A percentile compares a stretch with the other conserved stretches of the same genome.
Evolutionary conservation across 2,113 vertebrate genomes (phyloP).

Genomic region (Stegastes partitus): DNA sequence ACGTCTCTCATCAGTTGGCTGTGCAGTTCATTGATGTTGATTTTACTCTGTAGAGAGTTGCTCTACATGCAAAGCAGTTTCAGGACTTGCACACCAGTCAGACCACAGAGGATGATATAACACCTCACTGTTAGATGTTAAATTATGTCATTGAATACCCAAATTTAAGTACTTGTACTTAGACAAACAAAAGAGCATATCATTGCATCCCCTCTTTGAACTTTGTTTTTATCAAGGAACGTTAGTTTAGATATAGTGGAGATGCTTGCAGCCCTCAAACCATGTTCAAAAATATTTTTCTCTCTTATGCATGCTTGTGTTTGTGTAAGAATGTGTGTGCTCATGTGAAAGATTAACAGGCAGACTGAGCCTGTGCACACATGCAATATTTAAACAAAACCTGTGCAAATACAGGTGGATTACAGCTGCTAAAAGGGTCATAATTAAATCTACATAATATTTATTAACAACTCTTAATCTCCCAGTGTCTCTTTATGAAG

Average conservation of each 20-base stretch:
- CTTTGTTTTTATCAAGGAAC: not conserved
- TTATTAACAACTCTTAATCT: constrained; percentile 35
- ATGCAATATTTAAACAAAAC: constrained; percentile 49
- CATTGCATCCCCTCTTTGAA: no score
- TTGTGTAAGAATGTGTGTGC: constrained; percentile 18
- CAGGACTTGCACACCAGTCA: no score
- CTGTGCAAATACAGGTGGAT: constrained; percentile 51
- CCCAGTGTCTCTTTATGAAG: constrained; percentile 5
- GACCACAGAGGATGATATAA: no score
- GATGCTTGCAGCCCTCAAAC: not conserved
- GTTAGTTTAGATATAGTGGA: not conserved
- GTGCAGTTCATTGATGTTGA: no score
- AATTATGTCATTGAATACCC: no score
- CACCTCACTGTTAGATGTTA: no score
- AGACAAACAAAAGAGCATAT: no score
- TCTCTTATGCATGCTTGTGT: constrained; percentile 10
- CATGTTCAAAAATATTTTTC: not conserved
- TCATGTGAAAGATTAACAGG: constrained; percentile 7
- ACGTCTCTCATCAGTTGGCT: no score
- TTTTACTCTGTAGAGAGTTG: no score
- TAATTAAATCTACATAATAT: constrained; percentile 46
- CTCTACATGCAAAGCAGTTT: no score
- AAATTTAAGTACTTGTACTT: no score
- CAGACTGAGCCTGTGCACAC: constrained; percentile 22
- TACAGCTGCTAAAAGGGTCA: constrained; percentile 20